Percentiles rank a stretch among this genome's conserved stretches.
These are phyloP conservation scores for Morone chrysops DNA, from an alignment of 2,113 vertebrate species.

Conservation along the genomic window DNA sequence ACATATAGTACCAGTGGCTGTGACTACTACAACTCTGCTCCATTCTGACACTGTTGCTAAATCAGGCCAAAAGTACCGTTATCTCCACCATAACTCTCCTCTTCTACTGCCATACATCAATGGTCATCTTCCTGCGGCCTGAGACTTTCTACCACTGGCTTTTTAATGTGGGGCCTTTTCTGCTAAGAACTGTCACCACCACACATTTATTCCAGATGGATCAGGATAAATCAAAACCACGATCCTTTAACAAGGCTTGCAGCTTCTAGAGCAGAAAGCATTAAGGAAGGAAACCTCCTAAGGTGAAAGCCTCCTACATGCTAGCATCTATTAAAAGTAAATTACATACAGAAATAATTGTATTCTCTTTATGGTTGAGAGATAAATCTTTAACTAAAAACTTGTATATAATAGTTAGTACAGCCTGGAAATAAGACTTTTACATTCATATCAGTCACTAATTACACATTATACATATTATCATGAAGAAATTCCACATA, in stretches of 20 bases:
- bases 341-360: neutral
- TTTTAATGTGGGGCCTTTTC: constrained; percentile 56
- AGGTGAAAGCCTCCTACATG: constrained; percentile 11
- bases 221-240: constrained; percentile 54
- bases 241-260: constrained; percentile 46
- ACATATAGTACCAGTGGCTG: neutral
- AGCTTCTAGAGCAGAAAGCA: constrained; percentile 53
- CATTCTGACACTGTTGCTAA: neutral
- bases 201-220: constrained; percentile 71
- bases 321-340: constrained; percentile 25
- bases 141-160: constrained; percentile 55
- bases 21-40: neutral
- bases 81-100: constrained; percentile 20
- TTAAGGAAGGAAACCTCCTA: constrained; percentile 2
- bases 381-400: too few relatives aligned
- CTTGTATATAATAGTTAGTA: neutral
- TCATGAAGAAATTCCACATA: constrained; percentile 29
- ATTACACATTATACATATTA: constrained; percentile 34
- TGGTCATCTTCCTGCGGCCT: constrained; percentile 40
- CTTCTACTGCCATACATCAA: constrained; percentile 34
- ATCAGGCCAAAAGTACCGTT: neutral
- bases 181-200: constrained; percentile 59
- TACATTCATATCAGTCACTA: constrained; percentile 25
- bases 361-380: too few relatives aligned
- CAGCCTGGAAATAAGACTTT: constrained; percentile 1